Conservation (phyloP, 2,888 invertebrate species). For the Unio delphinus region DNA sequence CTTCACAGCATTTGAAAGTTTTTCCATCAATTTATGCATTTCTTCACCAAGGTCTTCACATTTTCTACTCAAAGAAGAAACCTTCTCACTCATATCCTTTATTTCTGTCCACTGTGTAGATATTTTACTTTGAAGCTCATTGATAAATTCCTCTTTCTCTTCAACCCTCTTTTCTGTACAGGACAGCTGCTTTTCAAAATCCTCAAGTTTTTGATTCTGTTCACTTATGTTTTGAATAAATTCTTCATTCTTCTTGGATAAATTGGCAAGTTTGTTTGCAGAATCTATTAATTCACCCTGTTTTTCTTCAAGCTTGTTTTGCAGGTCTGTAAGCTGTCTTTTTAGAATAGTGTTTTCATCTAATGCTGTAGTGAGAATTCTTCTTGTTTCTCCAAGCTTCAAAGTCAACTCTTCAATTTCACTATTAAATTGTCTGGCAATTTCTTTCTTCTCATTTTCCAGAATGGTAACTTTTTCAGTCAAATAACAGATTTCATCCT, state of each 20-base stretch:
- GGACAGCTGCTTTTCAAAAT: slow-evolving; percentile 19
- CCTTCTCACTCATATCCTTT: background rate
- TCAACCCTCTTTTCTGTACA: slow-evolving; percentile 22
- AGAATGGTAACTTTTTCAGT: slow-evolving; percentile 27
- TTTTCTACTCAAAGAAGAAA: background rate
- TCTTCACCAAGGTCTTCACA: slow-evolving; percentile 3
- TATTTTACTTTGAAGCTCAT: background rate
- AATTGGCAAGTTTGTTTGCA: too few relatives aligned
- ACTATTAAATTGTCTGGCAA: background rate
- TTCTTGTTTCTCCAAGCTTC: background rate
- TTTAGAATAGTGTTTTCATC: slow-evolving; percentile 13
- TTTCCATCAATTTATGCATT: slow-evolving; percentile 9
- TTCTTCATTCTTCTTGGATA: background rate
- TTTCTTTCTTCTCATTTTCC: slow-evolving; percentile 8
- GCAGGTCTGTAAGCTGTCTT: slow-evolving; percentile 8
- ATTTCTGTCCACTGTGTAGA: background rate
- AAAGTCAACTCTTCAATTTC: background rate
- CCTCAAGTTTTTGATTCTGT: slow-evolving; percentile 21
- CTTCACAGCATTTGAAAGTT: slow-evolving; percentile 10
- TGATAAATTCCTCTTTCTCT: slow-evolving; percentile 4
- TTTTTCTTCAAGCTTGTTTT: slow-evolving; percentile 11
- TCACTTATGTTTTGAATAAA: slow-evolving; percentile 19
- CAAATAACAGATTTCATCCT: background rate
- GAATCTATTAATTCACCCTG: slow-evolving; percentile 10
- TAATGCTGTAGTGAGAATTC: background rate